Conservation (phyloP, 2,888 invertebrate species). For the Bruchidius siliquastri region DNA sequence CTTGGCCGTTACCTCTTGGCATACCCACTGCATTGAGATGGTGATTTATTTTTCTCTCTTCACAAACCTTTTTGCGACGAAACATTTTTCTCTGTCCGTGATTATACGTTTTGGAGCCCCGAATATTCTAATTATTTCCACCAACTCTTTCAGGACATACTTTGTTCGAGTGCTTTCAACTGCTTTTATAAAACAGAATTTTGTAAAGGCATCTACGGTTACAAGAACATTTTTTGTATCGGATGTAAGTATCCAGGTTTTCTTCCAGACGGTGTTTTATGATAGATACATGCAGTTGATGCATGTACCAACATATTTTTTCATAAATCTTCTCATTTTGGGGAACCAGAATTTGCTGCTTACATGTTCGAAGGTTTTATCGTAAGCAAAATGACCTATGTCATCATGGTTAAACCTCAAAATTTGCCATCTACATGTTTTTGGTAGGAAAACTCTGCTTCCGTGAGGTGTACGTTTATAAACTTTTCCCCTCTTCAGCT, state of each 20-base stretch:
- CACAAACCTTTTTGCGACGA: conserved; percentile 17
- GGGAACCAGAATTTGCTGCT: conserved; percentile 17
- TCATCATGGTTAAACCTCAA: conserved; percentile 6
- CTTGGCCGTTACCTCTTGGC: conserved; percentile 21
- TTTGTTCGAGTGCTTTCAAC: not conserved
- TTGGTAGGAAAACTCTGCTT: conserved; percentile 32
- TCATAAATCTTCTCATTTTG: conserved; percentile 12
- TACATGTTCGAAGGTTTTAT: conserved; percentile 6
- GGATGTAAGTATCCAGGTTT: conserved; percentile 7
- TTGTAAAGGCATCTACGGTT: conserved; percentile 4
- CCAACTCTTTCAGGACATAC: not conserved
- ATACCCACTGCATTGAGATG: conserved; percentile 16
- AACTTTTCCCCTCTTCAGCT: not conserved
- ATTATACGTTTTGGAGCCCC: conserved; percentile 16
- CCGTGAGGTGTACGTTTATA: not conserved
- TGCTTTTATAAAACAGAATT: conserved; percentile 4
- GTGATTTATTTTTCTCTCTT: conserved; percentile 4
- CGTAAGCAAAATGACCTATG: conserved; percentile 6
- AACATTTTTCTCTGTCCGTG: conserved; percentile 20
- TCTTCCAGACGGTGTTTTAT: conserved; percentile 10
- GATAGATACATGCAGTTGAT: conserved; percentile 11
- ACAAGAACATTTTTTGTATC: conserved; percentile 8
- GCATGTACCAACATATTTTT: conserved; percentile 8
- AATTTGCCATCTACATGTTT: conserved; percentile 27
- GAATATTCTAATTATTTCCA: conserved; percentile 14